Evolutionary conservation across 2,113 vertebrate genomes (phyloP).

Genomic region (Bungarus multicinctus): DNA sequence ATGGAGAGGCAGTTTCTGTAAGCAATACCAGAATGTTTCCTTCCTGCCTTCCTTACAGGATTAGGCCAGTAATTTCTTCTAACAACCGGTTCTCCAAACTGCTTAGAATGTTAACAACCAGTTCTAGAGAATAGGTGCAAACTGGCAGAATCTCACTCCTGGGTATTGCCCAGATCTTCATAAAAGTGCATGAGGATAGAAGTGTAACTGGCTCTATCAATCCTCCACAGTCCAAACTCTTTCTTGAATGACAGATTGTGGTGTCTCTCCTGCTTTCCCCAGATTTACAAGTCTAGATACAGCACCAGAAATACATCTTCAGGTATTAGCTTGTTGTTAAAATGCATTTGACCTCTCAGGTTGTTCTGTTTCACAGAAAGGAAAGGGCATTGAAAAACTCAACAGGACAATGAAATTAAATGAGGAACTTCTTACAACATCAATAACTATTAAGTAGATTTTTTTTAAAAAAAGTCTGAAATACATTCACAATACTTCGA

Average conservation of each 20-base stretch:
- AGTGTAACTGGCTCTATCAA: background rate
- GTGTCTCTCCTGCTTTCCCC: background rate
- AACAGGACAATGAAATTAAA: conserved; percentile 23
- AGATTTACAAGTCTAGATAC: background rate
- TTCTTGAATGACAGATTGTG: background rate
- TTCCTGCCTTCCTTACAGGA: no score
- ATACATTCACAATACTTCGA: background rate
- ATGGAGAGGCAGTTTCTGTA: no score
- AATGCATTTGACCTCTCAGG: conserved; percentile 14
- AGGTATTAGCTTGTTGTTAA: background rate
- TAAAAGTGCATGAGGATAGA: background rate
- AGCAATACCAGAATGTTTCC: no score
- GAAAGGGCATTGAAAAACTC: background rate
- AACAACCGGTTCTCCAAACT: no score
- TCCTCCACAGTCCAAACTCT: background rate
- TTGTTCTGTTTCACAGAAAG: conserved; percentile 10
- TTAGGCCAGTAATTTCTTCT: no score
- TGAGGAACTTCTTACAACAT: conserved; percentile 32
- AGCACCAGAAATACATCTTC: conserved; percentile 1
- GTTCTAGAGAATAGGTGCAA: no score
- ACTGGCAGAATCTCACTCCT: no score
- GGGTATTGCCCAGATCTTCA: background rate
- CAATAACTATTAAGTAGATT: background rate
- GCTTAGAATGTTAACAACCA: no score
- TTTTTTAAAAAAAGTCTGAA: conserved; percentile 18